Conservation (phyloP, 2,888 invertebrate genomes). For the Spilosoma lubricipeda region DNA sequence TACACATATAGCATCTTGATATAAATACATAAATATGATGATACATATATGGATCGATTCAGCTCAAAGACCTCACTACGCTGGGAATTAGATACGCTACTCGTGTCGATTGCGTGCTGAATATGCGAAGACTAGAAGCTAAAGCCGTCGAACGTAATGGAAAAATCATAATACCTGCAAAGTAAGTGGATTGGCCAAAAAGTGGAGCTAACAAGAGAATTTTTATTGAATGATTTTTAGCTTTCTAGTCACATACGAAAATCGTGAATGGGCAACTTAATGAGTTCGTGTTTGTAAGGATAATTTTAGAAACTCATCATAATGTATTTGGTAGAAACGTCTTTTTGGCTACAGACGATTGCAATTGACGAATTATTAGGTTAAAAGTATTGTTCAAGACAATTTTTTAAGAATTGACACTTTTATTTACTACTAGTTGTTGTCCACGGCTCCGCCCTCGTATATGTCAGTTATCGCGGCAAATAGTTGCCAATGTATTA, state of each 20-base stretch:
- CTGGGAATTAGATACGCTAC: constrained; percentile 24
- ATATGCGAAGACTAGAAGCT: constrained; percentile 11
- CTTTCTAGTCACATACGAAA: neutral
- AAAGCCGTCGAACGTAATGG: constrained; percentile 20
- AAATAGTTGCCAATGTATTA: no score
- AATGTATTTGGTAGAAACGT: neutral
- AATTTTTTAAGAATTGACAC: no score
- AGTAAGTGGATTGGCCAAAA: constrained; percentile 26
- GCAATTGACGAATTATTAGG: neutral
- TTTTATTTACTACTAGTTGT: no score
- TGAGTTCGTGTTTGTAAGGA: neutral
- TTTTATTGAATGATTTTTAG: neutral
- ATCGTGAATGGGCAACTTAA: neutral
- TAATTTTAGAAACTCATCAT: neutral
- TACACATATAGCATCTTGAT: neutral
- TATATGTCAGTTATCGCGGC: no score
- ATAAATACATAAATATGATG: neutral
- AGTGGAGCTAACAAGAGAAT: neutral
- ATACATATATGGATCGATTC: neutral
- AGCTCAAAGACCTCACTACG: neutral
- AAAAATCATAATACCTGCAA: constrained; percentile 32
- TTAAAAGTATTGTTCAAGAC: neutral
- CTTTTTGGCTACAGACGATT: neutral
- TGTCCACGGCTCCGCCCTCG: no score
- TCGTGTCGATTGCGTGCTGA: constrained; percentile 27